phyloP scores from a whole-genome alignment of 2,113 vertebrate genomes.

The Tragelaphus strepsiceros region DNA sequence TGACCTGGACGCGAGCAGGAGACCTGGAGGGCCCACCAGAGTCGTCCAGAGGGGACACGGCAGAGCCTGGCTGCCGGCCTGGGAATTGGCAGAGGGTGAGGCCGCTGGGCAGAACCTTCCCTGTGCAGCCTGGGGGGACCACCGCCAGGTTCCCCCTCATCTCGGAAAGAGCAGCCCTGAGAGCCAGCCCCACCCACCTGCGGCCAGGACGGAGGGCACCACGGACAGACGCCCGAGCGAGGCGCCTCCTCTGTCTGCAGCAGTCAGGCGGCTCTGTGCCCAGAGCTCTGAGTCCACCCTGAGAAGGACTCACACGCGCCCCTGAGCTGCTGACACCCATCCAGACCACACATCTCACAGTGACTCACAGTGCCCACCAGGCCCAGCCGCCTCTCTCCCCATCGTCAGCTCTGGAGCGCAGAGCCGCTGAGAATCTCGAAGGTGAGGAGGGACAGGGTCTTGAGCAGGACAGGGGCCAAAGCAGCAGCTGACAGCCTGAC shows the following conservation, averaged over 20 bases:
- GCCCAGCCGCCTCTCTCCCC: not conserved
- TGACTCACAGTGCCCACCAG: fast-evolving
- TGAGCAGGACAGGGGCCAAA: not conserved
- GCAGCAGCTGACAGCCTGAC: not conserved
- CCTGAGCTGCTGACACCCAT: fast-evolving
- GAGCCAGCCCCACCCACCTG: fast-evolving
- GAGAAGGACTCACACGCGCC: not conserved
- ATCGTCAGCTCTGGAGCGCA: fast-evolving
- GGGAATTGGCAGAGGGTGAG: fast-evolving
- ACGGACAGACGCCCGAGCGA: fast-evolving
- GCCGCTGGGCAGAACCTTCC: not conserved
- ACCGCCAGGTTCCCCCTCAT: too few relatives aligned
- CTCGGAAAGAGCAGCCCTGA: fast-evolving
- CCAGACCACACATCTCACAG: fast-evolving
- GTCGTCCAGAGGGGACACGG: fast-evolving
- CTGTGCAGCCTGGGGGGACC: not conserved
- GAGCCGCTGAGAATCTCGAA: not conserved
- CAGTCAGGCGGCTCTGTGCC: not conserved
- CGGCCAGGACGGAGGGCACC: fast-evolving
- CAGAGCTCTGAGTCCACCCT: not conserved
- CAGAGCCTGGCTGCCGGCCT: not conserved
- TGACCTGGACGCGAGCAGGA: fast-evolving
- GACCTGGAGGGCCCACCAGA: fast-evolving
- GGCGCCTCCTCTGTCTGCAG: not conserved
- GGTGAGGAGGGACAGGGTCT: not conserved